phyloP scores from a whole-genome alignment of 1,140 invertebrate species.

The Papilio helenus region DNA sequence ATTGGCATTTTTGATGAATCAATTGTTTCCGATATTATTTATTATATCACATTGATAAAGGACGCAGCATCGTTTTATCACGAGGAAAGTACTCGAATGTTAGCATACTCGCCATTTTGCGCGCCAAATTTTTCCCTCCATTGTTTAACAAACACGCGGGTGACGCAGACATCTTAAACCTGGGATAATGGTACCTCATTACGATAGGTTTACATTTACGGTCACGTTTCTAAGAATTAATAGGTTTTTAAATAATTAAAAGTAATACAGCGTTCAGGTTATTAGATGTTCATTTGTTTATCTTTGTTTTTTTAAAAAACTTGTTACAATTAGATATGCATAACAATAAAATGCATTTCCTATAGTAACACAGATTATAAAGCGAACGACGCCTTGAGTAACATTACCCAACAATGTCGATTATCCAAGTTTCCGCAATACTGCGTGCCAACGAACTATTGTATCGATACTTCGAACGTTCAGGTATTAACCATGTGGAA shows the following conservation, averaged over 20 bases:
- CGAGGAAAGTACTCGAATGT: background rate
- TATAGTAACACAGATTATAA: conserved; percentile 2
- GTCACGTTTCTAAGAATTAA: background rate
- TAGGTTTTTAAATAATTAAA: background rate
- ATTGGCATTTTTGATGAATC: too few relatives aligned
- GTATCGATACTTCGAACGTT: background rate
- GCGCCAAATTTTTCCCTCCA: conserved; percentile 24
- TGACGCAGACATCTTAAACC: background rate
- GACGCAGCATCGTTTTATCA: background rate
- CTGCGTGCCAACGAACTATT: background rate
- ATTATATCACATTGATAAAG: background rate
- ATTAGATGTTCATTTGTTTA: too few relatives aligned
- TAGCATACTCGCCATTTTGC: background rate
- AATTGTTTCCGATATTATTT: background rate
- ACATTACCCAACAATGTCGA: conserved; percentile 2
- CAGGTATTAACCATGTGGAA: background rate
- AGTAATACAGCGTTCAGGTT: background rate
- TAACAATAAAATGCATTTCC: background rate
- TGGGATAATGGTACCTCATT: background rate
- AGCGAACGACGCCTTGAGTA: conserved; percentile 1
- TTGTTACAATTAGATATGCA: background rate
- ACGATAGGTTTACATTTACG: background rate
- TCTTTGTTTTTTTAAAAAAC: background rate
- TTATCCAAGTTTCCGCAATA: conserved; percentile 1
- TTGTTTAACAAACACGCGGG: conserved; percentile 14